Conservation (phyloP, 2,113 vertebrate species). For the Microtus montanus region DNA sequence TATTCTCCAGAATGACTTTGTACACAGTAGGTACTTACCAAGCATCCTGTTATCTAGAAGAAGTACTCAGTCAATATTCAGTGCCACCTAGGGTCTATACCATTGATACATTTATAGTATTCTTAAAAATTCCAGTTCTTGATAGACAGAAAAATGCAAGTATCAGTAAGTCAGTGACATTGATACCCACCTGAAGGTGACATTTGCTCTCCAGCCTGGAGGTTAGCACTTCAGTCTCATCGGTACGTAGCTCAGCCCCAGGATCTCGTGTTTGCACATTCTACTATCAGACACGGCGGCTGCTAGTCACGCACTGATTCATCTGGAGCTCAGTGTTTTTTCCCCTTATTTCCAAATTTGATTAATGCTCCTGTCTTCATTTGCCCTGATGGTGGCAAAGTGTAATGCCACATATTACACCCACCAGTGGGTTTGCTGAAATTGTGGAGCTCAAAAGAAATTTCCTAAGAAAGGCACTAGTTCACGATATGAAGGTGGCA, state of each 20-base stretch:
- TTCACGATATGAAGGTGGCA: background rate
- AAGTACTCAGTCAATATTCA: background rate
- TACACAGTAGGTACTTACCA: background rate
- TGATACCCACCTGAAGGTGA: background rate
- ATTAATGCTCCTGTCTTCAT: conserved; percentile 33
- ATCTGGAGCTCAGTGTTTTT: background rate
- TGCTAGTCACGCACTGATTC: background rate
- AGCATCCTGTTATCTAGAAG: background rate
- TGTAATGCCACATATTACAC: conserved; percentile 26
- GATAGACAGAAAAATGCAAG: background rate
- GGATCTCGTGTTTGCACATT: background rate
- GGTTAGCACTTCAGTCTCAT: background rate
- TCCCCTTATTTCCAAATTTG: background rate
- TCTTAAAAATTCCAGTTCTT: background rate
- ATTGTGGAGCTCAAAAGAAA: background rate
- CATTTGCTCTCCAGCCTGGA: background rate
- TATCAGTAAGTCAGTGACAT: background rate
- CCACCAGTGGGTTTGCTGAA: conserved; percentile 32
- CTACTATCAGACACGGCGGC: background rate
- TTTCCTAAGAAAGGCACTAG: background rate
- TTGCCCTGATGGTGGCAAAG: background rate
- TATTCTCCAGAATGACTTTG: background rate
- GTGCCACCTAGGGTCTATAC: background rate
- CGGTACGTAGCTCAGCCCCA: background rate
- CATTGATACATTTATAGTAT: background rate